Evolutionary conservation across 2,888 invertebrate species (phyloP), one percentile per base, ranked within the genome.

Genomic region (Eutolmus rufibarbis): DNA sequence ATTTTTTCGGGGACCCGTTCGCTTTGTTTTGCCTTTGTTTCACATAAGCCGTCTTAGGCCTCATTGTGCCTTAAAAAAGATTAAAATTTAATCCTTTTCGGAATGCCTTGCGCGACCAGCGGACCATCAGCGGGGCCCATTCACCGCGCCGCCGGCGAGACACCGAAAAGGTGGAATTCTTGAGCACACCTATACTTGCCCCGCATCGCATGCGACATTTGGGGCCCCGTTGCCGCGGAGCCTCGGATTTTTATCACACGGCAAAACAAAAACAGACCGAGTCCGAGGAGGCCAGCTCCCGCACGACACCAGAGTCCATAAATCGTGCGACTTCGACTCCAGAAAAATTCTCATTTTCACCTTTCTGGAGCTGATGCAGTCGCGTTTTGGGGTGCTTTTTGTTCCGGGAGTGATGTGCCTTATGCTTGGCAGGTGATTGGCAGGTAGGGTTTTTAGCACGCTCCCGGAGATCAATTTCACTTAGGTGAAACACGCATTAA

Each of bases 11-110:
- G 23, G 2, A 19, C 8, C 16, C 56, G 37, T 4, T 34, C 56
- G 57, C 31, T 34, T 57, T 57, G 79, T 76, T 76, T 76, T 76
- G 34, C 34, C 37, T 43, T 78, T 78, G 46, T 43, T 78, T 43
- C 40, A 28, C 31, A 56, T 81, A 81, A 81, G 81, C 81, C 81
- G 51, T 56, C 81, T 81, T 81, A 81, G 81, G 19, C 28, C 51
- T 31, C 81, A 51, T 81, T 81, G 81, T 81, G 23, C 51, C 51
- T 28, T 51, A 81, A 81, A 81, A 81, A 84, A 84, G 84, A 84
- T 84, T 74, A 57, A 84, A 84, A 66, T 84, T 84, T 84, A 84
- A 84, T 84, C 84, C 84, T 84, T 84, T 84, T 57, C 31, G 84
- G 84, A 40, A 66, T 84, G 57, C 66, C 31, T 37, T 37, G 23